These are phyloP conservation scores for Trematomus loennbergii DNA, from an alignment of 2,113 vertebrate species.

Conservation along the genomic window DNA sequence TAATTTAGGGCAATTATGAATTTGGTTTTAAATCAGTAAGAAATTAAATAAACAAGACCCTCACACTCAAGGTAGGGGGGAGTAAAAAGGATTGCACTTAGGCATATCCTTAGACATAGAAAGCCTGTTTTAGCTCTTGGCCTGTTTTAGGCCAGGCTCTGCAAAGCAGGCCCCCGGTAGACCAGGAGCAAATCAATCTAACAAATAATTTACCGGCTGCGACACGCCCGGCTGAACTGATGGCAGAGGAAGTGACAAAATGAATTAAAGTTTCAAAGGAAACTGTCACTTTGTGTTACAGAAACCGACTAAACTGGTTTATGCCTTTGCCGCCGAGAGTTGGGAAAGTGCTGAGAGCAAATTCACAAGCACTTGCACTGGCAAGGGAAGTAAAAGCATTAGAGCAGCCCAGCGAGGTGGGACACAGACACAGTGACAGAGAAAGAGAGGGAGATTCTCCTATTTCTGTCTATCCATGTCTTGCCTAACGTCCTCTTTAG, in stretches of 20 bases:
- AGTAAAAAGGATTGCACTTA: slow-evolving; percentile 74
- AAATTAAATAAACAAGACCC: neutral
- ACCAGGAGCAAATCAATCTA: slow-evolving; percentile 85
- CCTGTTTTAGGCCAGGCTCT: slow-evolving; percentile 56
- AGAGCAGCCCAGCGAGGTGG: slow-evolving; percentile 63
- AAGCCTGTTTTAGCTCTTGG: slow-evolving; percentile 82
- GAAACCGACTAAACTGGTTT: slow-evolving; percentile 86
- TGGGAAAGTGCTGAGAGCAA: slow-evolving; percentile 84
- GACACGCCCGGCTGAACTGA: slow-evolving; percentile 89
- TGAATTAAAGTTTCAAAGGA: slow-evolving; percentile 92
- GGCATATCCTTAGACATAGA: slow-evolving; percentile 72
- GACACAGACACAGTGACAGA: slow-evolving; percentile 48
- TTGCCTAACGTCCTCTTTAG: slow-evolving; percentile 52
- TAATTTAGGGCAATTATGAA: neutral
- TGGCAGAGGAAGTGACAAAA: slow-evolving; percentile 91
- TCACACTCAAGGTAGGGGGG: slow-evolving; percentile 32
- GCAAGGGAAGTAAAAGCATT: slow-evolving; percentile 81
- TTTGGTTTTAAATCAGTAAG: neutral
- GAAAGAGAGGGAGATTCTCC: slow-evolving; percentile 41
- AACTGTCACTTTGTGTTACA: slow-evolving; percentile 92
- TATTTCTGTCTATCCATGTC: slow-evolving; percentile 60
- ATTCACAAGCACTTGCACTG: slow-evolving; percentile 80
- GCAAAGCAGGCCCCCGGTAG: slow-evolving; percentile 66
- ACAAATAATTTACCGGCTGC: slow-evolving; percentile 91
- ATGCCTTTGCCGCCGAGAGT: slow-evolving; percentile 83